These are phyloP conservation scores for Protonibea diacanthus DNA, from an alignment of 2,797 vertebrate species.

Conservation along the genomic window DNA sequence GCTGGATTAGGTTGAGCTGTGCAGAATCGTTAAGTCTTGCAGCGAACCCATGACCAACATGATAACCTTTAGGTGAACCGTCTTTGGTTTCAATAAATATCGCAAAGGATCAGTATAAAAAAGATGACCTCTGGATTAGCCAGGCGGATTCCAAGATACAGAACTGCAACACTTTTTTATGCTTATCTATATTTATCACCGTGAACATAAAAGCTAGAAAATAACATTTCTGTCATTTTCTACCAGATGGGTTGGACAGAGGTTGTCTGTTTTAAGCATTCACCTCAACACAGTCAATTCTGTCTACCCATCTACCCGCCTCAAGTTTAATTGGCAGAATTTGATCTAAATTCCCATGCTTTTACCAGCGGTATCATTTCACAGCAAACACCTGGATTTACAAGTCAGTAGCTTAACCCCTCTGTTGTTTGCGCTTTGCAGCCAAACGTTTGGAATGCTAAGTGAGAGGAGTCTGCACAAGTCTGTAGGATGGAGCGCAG, in stretches of 20 bases:
- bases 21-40: slow-evolving; percentile 33
- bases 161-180: neutral
- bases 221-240: slow-evolving; percentile 4
- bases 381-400: slow-evolving; percentile 60
- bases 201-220: neutral
- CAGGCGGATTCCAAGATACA: neutral
- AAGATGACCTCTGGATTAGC: neutral
- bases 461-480: slow-evolving; percentile 32
- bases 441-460: slow-evolving; percentile 54
- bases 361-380: slow-evolving; percentile 36
- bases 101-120: neutral
- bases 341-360: slow-evolving; percentile 33
- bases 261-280: slow-evolving; percentile 18
- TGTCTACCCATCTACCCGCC: neutral
- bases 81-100: slow-evolving; percentile 8
- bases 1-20: slow-evolving; percentile 51
- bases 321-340: slow-evolving; percentile 46
- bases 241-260: slow-evolving; percentile 9
- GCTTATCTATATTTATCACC: neutral
- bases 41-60: slow-evolving; percentile 22
- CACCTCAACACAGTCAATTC: neutral
- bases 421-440: slow-evolving; percentile 46
- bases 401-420: slow-evolving; percentile 41
- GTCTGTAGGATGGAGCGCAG: slow-evolving; percentile 32
- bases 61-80: slow-evolving; percentile 13